Conservation (phyloP, 2,113 vertebrate species). For the Polypterus senegalus region DNA sequence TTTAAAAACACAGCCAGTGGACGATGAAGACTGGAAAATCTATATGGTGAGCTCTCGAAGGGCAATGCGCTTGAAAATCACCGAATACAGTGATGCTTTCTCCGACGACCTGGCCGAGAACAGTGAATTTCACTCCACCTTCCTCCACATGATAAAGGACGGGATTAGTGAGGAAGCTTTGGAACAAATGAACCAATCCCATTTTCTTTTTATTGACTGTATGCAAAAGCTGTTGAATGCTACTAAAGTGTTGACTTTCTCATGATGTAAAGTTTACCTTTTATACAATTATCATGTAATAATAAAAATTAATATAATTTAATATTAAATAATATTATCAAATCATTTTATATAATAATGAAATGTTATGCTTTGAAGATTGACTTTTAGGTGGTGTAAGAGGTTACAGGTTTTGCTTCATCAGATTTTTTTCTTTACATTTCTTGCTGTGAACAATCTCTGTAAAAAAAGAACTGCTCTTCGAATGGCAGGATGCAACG, state of each 20-base stretch:
- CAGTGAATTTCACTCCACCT: conserved; percentile 72
- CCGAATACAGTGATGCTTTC: conserved; percentile 50
- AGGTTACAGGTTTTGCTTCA: no score
- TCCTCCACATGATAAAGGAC: conserved; percentile 72
- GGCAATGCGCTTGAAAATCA: conserved; percentile 52
- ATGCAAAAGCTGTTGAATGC: conserved; percentile 59
- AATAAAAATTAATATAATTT: conserved; percentile 30
- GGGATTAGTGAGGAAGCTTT: conserved; percentile 38
- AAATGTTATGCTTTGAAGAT: no score
- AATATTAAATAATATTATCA: conserved; percentile 26
- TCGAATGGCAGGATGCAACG: no score
- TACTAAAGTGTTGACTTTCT: conserved; percentile 57
- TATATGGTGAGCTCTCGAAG: conserved; percentile 57
- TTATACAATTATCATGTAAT: conserved; percentile 52
- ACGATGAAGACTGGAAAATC: conserved; percentile 40
- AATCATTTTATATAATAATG: no score
- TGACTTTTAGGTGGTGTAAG: no score
- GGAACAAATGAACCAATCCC: conserved; percentile 22
- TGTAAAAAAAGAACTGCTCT: no score
- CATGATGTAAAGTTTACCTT: conserved; percentile 27
- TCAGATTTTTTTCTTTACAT: no score
- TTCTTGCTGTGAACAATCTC: no score
- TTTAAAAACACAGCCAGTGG: conserved; percentile 11
- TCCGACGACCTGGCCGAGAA: conserved; percentile 46
- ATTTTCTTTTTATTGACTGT: conserved; percentile 38